Percentiles rank a stretch among this genome's conserved stretches.
phyloP scores from a whole-genome alignment of 2,113 vertebrate genomes.

The Hylia prasina region DNA sequence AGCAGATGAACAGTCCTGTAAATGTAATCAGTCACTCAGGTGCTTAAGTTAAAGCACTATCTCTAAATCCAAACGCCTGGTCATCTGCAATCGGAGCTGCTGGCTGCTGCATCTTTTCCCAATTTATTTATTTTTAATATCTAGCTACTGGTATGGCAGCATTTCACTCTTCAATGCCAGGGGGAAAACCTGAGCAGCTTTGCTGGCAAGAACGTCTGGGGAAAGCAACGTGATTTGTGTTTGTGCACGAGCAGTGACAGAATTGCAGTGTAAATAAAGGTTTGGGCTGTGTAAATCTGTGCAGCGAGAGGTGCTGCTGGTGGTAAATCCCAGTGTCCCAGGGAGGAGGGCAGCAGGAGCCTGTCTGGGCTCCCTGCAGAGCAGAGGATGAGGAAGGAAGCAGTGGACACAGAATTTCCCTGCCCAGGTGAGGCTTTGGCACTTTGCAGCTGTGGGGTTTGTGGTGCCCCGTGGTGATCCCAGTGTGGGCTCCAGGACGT shows the following conservation, averaged over 20 bases:
- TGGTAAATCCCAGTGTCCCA: background rate
- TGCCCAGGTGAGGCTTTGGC: rapidly evolving
- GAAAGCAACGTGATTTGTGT: background rate
- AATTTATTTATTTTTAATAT: background rate
- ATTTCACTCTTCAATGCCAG: background rate
- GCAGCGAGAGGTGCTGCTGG: background rate
- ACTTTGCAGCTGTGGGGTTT: rapidly evolving
- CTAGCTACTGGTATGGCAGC: background rate
- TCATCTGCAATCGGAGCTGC: background rate
- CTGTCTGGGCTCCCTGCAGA: background rate
- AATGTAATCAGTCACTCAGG: background rate
- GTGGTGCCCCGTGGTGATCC: rapidly evolving
- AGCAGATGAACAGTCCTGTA: background rate
- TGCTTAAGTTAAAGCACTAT: background rate
- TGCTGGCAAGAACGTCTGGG: background rate
- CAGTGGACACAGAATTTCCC: background rate
- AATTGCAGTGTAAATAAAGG: conserved; percentile 7
- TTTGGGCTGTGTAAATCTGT: background rate
- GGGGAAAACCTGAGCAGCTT: background rate
- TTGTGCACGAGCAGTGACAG: background rate
- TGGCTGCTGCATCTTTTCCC: background rate
- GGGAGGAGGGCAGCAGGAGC: background rate
- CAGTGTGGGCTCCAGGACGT: rapidly evolving
- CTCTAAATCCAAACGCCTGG: background rate
- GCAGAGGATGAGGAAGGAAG: background rate